Evolutionary conservation across 2,888 invertebrate species (phyloP).

Genomic region (Agrotis clavis): DNA sequence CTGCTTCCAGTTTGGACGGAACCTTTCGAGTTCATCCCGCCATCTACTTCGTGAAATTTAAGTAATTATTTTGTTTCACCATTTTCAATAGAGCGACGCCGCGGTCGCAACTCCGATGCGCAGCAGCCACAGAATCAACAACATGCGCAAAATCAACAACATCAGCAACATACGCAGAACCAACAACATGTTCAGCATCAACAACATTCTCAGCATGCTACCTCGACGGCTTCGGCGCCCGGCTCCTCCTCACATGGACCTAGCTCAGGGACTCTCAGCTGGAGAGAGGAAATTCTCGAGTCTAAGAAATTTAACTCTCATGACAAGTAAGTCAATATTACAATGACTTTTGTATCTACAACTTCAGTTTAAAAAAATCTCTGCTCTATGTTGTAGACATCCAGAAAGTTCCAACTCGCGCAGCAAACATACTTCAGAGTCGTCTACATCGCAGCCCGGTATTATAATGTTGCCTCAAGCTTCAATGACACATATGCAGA

Average conservation of each 20-base stretch:
- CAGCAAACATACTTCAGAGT: constrained; percentile 80
- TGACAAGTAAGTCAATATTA: constrained; percentile 75
- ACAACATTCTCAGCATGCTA: constrained; percentile 40
- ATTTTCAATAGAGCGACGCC: constrained; percentile 55
- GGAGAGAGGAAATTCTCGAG: constrained; percentile 89
- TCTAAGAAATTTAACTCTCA: constrained; percentile 82
- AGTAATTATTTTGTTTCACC: constrained; percentile 7
- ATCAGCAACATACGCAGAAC: constrained; percentile 29
- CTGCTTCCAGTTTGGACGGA: no score
- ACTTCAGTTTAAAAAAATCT: background rate
- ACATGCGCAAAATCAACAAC: constrained; percentile 59
- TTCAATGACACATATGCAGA: constrained; percentile 81
- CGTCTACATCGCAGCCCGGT: constrained; percentile 82
- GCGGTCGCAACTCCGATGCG: constrained; percentile 67
- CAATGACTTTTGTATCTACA: background rate
- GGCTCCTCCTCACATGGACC: constrained; percentile 49
- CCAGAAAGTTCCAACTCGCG: constrained; percentile 78
- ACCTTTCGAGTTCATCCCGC: no score
- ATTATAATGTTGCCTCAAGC: constrained; percentile 85
- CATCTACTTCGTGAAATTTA: background rate
- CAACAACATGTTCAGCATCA: constrained; percentile 39
- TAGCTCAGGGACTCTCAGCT: constrained; percentile 79
- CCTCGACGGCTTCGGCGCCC: constrained; percentile 22
- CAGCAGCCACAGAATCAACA: constrained; percentile 58
- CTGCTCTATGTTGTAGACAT: constrained; percentile 68